These are phyloP conservation scores for Lucinisca nassula DNA, from an alignment of 2,888 invertebrate species.

Conservation along the genomic window DNA sequence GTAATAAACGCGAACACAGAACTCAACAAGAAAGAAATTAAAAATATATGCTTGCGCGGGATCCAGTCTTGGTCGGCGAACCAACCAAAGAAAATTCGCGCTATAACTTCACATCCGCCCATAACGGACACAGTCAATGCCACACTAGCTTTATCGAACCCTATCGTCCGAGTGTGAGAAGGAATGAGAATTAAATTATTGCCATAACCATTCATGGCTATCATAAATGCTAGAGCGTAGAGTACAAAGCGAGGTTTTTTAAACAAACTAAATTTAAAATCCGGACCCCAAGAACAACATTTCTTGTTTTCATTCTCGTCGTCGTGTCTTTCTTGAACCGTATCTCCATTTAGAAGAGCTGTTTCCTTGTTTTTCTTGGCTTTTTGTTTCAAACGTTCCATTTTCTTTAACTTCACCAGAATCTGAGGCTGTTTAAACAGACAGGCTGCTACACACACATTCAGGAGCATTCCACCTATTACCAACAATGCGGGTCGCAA, in stretches of 20 bases:
- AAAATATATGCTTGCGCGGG: constrained; percentile 88
- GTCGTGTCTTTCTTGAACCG: background rate
- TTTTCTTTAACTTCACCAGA: constrained; percentile 18
- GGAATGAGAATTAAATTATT: constrained; percentile 93
- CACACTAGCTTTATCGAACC: constrained; percentile 89
- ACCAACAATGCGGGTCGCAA: constrained; percentile 61
- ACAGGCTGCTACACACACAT: constrained; percentile 60
- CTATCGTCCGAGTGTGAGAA: constrained; percentile 91
- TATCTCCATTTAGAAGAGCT: constrained; percentile 33
- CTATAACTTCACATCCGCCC: constrained; percentile 92
- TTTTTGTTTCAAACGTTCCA: background rate
- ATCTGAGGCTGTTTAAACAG: constrained; percentile 60
- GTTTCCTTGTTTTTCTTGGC: constrained; percentile 7
- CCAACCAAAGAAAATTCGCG: constrained; percentile 92
- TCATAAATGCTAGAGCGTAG: constrained; percentile 92
- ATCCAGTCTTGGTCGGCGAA: constrained; percentile 92
- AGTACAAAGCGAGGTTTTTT: constrained; percentile 90
- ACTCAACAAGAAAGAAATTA: constrained; percentile 42
- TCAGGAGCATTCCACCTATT: constrained; percentile 48
- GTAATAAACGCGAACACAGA: constrained; percentile 57
- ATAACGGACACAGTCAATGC: constrained; percentile 90
- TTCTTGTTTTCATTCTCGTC: constrained; percentile 4
- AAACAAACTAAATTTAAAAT: constrained; percentile 60
- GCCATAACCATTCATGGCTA: constrained; percentile 94
- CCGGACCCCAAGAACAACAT: constrained; percentile 15